phyloP scores from a whole-genome alignment of 2,113 vertebrate genomes.

The Crotalus helleri region DNA sequence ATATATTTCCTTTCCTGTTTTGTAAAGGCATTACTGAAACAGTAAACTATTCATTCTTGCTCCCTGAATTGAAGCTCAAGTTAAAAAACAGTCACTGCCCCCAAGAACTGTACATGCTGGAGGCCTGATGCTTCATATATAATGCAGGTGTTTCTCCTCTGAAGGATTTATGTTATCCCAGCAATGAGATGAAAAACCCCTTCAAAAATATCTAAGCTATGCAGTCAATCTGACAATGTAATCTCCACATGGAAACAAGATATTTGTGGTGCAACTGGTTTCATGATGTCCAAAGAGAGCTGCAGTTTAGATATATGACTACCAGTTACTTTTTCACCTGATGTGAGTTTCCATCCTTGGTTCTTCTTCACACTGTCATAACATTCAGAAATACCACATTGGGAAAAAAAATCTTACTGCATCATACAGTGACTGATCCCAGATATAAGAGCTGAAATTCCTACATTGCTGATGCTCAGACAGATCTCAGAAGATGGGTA shows the following conservation, averaged over 20 bases:
- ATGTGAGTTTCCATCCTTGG: background rate
- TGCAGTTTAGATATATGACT: background rate
- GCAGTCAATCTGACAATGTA: background rate
- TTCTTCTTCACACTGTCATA: background rate
- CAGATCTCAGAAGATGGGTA: background rate
- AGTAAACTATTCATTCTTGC: background rate
- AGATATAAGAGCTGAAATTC: background rate
- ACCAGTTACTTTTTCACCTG: background rate
- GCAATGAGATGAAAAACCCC: background rate
- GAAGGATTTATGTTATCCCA: background rate
- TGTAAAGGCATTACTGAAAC: background rate
- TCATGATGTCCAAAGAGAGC: background rate
- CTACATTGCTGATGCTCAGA: background rate
- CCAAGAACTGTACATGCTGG: background rate
- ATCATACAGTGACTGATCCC: background rate
- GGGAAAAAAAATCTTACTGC: background rate
- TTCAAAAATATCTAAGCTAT: background rate
- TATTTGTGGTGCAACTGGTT: background rate
- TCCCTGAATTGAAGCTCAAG: background rate
- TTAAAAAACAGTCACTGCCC: background rate
- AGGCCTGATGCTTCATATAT: background rate
- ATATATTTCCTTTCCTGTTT: background rate
- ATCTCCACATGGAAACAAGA: background rate
- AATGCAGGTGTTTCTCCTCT: background rate
- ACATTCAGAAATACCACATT: background rate